Conservation (phyloP, 2,797 vertebrate genomes). For the Sebastolobus alascanus region DNA sequence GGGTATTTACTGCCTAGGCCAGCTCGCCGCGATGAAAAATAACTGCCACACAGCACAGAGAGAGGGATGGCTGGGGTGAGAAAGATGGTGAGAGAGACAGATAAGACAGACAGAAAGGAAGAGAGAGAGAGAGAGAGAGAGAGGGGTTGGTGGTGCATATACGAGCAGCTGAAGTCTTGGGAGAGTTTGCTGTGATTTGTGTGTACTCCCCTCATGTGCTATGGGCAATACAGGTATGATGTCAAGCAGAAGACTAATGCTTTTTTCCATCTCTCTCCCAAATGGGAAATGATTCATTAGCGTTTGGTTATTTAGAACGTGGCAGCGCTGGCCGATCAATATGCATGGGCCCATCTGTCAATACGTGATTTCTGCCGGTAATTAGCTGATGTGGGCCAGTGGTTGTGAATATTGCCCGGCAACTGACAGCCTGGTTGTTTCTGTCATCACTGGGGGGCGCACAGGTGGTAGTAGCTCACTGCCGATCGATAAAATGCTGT, state of each 20-base stretch:
- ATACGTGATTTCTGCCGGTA: constrained; percentile 86
- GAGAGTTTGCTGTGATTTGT: constrained; percentile 69
- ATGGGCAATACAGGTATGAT: constrained; percentile 73
- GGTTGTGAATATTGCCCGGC: constrained; percentile 85
- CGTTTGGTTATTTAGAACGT: constrained; percentile 84
- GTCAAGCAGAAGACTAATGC: constrained; percentile 71
- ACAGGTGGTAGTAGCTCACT: constrained; percentile 79
- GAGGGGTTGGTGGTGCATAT: constrained; percentile 37
- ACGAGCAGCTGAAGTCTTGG: constrained; percentile 51
- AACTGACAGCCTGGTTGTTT: constrained; percentile 84
- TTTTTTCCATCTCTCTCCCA: constrained; percentile 62
- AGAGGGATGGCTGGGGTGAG: constrained; percentile 59
- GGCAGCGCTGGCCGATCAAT: constrained; percentile 82
- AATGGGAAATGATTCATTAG: constrained; percentile 86
- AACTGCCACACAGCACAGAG: constrained; percentile 69
- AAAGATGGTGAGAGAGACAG: constrained; percentile 57
- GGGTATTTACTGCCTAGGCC: constrained; percentile 81
- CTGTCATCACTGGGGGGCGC: constrained; percentile 75
- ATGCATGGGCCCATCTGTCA: constrained; percentile 84
- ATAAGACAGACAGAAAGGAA: constrained; percentile 39
- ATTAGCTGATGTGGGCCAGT: constrained; percentile 87
- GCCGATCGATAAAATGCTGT: constrained; percentile 65
- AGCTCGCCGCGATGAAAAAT: constrained; percentile 76
- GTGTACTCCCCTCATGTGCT: constrained; percentile 56
- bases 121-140: constrained; percentile 28